phyloP scores from a whole-genome alignment of 2,797 vertebrate species.

The Micropoecilia bifurca region DNA sequence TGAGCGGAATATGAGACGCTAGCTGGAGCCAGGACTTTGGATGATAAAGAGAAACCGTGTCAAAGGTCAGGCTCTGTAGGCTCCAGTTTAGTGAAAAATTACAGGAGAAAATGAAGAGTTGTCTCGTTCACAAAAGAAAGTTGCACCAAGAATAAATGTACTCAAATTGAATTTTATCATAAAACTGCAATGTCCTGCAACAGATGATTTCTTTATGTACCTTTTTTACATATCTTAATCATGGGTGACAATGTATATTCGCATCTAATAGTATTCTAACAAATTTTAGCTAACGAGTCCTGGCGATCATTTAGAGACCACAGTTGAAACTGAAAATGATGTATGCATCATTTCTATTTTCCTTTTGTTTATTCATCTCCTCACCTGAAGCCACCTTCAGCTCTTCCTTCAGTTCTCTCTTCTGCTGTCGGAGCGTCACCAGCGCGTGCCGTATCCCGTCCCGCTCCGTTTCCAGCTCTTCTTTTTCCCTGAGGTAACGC shows the following conservation, averaged over 20 bases:
- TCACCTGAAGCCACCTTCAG: conserved; percentile 87
- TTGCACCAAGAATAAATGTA: not conserved
- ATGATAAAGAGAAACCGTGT: not conserved
- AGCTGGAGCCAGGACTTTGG: not conserved
- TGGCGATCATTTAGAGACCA: not conserved
- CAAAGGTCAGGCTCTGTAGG: not conserved
- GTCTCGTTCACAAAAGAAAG: not conserved
- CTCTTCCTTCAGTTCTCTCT: conserved; percentile 86
- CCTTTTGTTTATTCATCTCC: not conserved
- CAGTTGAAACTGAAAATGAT: not conserved
- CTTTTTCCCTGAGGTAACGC: conserved; percentile 89
- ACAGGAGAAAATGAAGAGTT: not conserved
- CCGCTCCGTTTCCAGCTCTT: conserved; percentile 90
- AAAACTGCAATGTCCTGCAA: not conserved
- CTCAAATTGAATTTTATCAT: not conserved
- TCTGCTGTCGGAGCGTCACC: conserved; percentile 87
- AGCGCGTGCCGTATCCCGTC: conserved; percentile 87
- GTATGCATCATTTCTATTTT: conserved; percentile 1
- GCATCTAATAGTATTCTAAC: not conserved
- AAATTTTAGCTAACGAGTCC: not conserved
- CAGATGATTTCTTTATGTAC: not conserved
- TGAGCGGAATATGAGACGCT: not conserved
- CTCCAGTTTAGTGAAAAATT: not conserved
- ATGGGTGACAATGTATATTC: not conserved
- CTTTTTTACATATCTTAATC: not conserved